Conservation (phyloP, 1,140 invertebrate species). For the Drosophila punjabiensis region DNA sequence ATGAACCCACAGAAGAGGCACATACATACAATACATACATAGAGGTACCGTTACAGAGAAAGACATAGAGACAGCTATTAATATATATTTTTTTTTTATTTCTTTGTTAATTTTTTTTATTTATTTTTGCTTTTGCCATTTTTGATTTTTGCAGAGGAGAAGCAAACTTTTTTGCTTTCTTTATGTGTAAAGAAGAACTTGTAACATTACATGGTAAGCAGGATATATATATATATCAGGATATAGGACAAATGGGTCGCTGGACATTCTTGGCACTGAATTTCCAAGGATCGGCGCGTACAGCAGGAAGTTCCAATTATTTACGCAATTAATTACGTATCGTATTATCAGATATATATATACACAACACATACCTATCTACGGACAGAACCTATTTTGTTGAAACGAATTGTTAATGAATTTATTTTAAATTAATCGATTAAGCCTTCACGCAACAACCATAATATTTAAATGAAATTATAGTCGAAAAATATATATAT, state of each 20-base stretch:
- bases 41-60: constrained; percentile 11
- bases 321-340: constrained; percentile 52
- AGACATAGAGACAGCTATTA: constrained; percentile 14
- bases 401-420: constrained; percentile 80
- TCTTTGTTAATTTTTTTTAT: constrained; percentile 9
- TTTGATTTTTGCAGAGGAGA: background rate
- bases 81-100: constrained; percentile 11
- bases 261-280: constrained; percentile 24
- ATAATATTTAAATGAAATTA: constrained; percentile 78
- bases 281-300: constrained; percentile 24
- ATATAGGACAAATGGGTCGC: constrained; percentile 29
- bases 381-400: constrained; percentile 62
- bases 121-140: background rate
- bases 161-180: constrained; percentile 8
- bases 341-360: constrained; percentile 37
- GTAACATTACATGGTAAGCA: constrained; percentile 30
- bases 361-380: constrained; percentile 11
- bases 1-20: constrained; percentile 58
- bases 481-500: constrained; percentile 61
- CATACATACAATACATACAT: constrained; percentile 25
- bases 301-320: constrained; percentile 51
- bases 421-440: constrained; percentile 74
- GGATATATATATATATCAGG: constrained; percentile 43
- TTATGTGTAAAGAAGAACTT: constrained; percentile 40
- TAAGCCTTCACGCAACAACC: constrained; percentile 54